Conservation (phyloP, 1,140 invertebrate genomes). For the Ceratina calcarata region DNA sequence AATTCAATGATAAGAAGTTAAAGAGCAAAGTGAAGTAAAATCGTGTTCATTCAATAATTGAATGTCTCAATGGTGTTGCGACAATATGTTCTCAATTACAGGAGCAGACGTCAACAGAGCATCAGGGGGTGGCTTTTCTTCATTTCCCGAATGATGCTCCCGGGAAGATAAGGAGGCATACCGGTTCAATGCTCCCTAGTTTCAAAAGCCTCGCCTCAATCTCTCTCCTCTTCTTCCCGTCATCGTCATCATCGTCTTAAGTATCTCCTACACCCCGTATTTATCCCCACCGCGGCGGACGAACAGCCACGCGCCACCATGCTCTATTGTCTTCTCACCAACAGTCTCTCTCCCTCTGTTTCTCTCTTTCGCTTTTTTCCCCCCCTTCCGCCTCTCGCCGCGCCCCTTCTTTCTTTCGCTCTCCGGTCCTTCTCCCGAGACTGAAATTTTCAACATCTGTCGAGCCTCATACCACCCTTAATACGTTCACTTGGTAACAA, state of each 20-base stretch:
- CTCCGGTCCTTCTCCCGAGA: slow-evolving; percentile 49
- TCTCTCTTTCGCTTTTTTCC: not conserved
- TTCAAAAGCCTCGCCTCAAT: slow-evolving; percentile 34
- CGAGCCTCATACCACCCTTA: slow-evolving; percentile 65
- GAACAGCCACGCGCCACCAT: slow-evolving; percentile 71
- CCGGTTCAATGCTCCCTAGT: slow-evolving; percentile 53
- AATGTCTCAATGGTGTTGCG: too few relatives aligned
- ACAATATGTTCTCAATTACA: slow-evolving; percentile 15
- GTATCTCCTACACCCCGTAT: slow-evolving; percentile 63
- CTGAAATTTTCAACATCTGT: slow-evolving; percentile 73
- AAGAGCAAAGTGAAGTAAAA: too few relatives aligned
- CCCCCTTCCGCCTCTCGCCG: not conserved
- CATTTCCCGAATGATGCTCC: slow-evolving; percentile 33
- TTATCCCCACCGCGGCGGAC: slow-evolving; percentile 66
- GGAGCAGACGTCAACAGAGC: not conserved
- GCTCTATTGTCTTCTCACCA: slow-evolving; percentile 69
- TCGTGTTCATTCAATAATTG: too few relatives aligned
- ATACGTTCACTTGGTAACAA: slow-evolving; percentile 72
- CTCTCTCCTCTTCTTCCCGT: slow-evolving; percentile 34
- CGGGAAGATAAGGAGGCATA: slow-evolving; percentile 25
- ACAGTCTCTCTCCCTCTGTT: slow-evolving; percentile 37
- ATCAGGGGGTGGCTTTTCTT: not conserved
- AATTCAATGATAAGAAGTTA: not conserved
- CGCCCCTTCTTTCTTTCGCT: slow-evolving; percentile 1
- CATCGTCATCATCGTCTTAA: slow-evolving; percentile 60